phyloP scores from a whole-genome alignment of 2,888 invertebrate species.

The Cheilosia vulpina region DNA sequence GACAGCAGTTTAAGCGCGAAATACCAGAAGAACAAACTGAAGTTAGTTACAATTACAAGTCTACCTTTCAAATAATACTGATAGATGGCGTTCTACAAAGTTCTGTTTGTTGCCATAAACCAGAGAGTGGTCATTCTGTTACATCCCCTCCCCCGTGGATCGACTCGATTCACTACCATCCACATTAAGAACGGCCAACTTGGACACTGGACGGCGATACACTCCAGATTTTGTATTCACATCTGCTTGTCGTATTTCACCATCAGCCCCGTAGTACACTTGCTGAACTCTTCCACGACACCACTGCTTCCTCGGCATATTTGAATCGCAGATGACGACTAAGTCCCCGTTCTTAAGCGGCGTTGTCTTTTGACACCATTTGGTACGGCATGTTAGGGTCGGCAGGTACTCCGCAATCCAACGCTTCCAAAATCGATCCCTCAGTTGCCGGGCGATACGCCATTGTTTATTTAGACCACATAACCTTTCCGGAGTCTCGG shows the following conservation, averaged over 20 bases:
- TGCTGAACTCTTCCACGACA: conserved; percentile 70
- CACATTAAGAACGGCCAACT: conserved; percentile 82
- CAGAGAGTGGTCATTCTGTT: too few species aligned
- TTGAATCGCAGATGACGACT: conserved; percentile 74
- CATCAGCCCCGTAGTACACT: conserved; percentile 74
- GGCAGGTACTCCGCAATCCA: conserved; percentile 62
- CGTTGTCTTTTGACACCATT: conserved; percentile 54
- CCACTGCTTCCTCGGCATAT: conserved; percentile 74
- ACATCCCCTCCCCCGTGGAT: conserved; percentile 44
- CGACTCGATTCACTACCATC: conserved; percentile 77
- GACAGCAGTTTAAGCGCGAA: too few species aligned
- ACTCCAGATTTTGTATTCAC: conserved; percentile 74
- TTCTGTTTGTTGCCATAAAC: too few species aligned
- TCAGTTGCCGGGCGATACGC: conserved; percentile 51
- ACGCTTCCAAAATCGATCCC: conserved; percentile 49
- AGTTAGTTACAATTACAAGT: too few species aligned
- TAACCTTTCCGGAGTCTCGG: background rate
- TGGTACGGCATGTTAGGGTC: conserved; percentile 58
- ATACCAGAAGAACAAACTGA: too few species aligned
- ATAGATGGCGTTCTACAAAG: too few species aligned
- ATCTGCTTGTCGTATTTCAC: conserved; percentile 74
- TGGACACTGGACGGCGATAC: conserved; percentile 73
- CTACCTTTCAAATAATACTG: too few species aligned
- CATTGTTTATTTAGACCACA: conserved; percentile 57
- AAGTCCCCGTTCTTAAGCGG: conserved; percentile 29